Evolutionary conservation across 2,888 invertebrate species (phyloP).

Genomic region (Dryocosmus kuriphilus): DNA sequence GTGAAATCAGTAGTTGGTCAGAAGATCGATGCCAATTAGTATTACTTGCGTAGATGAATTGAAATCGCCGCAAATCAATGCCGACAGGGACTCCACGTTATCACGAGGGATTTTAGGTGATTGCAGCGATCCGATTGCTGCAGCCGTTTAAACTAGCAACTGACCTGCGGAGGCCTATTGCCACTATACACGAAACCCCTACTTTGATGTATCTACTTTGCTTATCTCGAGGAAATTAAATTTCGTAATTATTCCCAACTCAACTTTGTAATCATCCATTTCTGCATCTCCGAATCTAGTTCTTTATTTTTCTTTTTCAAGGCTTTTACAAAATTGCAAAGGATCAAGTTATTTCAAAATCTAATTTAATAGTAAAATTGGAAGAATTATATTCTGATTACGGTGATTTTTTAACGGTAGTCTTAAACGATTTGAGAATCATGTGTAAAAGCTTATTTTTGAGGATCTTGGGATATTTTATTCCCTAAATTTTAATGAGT

Average conservation of each 20-base stretch:
- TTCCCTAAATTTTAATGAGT: no score
- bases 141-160: conserved; percentile 61
- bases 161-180: conserved; percentile 54
- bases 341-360: no score
- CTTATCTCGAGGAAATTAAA: conserved; percentile 49
- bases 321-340: no score
- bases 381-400: no score
- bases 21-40: background rate
- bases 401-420: no score
- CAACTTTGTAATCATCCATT: background rate
- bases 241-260: conserved; percentile 9
- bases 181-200: conserved; percentile 35
- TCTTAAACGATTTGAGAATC: no score
- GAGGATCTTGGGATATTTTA: no score
- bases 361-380: no score
- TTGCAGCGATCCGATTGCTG: conserved; percentile 56
- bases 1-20: no score
- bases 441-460: no score
- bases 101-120: conserved; percentile 55
- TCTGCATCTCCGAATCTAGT: background rate
- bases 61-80: background rate
- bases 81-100: background rate
- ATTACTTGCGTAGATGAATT: background rate
- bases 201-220: conserved; percentile 10
- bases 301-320: no score